These are phyloP conservation scores for Pachydiplax longipennis DNA, from an alignment of 2,888 invertebrate genomes.

Conservation along the genomic window DNA sequence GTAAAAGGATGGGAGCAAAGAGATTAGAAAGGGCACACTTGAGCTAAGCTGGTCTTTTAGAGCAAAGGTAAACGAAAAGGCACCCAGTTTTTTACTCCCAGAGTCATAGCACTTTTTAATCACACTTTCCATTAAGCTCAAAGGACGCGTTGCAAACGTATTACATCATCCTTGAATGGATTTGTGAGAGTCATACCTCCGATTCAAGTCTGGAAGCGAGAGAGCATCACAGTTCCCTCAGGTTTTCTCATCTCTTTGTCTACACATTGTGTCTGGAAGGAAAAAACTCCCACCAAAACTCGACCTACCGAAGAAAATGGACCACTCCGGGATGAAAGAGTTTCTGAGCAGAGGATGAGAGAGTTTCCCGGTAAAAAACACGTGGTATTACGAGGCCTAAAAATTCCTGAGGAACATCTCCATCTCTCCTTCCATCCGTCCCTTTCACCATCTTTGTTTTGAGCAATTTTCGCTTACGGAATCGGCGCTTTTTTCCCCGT, in stretches of 20 bases:
- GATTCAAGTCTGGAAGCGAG: too few relatives aligned
- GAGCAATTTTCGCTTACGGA: not conserved
- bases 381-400: not conserved
- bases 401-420: not conserved
- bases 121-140: too few relatives aligned
- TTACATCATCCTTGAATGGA: too few relatives aligned
- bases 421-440: not conserved
- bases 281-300: not conserved
- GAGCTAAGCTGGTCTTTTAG: too few relatives aligned
- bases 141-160: too few relatives aligned
- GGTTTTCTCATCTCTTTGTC: not conserved
- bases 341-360: not conserved
- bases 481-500: not conserved
- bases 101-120: too few relatives aligned
- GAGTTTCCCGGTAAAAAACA: not conserved
- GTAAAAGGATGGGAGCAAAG: too few relatives aligned
- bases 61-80: too few relatives aligned
- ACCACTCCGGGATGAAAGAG: not conserved
- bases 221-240: not conserved
- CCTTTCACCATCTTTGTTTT: not conserved
- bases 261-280: not conserved
- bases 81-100: too few relatives aligned
- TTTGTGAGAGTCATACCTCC: too few relatives aligned
- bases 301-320: not conserved
- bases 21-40: too few relatives aligned